These are phyloP conservation scores for Drosophila koepferae DNA, from an alignment of 2,888 invertebrate species.

Conservation along the genomic window DNA sequence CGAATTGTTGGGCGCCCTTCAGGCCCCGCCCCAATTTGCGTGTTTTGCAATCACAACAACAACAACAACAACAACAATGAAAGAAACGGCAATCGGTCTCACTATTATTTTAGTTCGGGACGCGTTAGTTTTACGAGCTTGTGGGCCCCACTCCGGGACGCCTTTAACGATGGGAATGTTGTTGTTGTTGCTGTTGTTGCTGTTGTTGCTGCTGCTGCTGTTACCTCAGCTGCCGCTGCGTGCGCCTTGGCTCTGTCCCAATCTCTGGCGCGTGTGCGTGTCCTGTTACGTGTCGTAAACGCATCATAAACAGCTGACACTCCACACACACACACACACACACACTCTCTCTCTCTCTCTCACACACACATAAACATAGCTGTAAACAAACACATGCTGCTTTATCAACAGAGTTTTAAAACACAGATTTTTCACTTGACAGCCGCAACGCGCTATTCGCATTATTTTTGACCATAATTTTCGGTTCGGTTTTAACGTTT, in stretches of 20 bases:
- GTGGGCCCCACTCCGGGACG: slow-evolving; percentile 35
- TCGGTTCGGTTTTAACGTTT: neutral
- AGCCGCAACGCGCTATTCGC: neutral
- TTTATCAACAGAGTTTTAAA: slow-evolving; percentile 38
- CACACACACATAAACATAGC: neutral
- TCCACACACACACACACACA: slow-evolving; percentile 5
- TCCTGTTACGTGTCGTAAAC: slow-evolving; percentile 72
- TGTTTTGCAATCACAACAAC: slow-evolving; percentile 54
- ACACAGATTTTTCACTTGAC: slow-evolving; percentile 30
- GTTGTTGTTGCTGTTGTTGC: slow-evolving; percentile 21
- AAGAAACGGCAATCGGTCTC: slow-evolving; percentile 26
- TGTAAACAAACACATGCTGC: slow-evolving; percentile 23
- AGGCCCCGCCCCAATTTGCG: slow-evolving; percentile 36
- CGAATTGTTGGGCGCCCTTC: slow-evolving; percentile 25
- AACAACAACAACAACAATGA: slow-evolving; percentile 42
- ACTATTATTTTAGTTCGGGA: slow-evolving; percentile 45
- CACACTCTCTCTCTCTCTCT: no score
- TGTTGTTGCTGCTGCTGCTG: slow-evolving; percentile 3
- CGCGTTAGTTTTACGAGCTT: slow-evolving; percentile 63
- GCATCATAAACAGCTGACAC: slow-evolving; percentile 72
- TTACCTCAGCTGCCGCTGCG: slow-evolving; percentile 3
- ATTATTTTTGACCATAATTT: slow-evolving; percentile 1
- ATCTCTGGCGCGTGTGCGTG: slow-evolving; percentile 35
- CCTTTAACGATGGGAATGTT: slow-evolving; percentile 52
- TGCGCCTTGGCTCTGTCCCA: slow-evolving; percentile 2